These are phyloP conservation scores for Hofmannophila pseudospretella DNA, from an alignment of 2,888 invertebrate genomes.

Conservation along the genomic window DNA sequence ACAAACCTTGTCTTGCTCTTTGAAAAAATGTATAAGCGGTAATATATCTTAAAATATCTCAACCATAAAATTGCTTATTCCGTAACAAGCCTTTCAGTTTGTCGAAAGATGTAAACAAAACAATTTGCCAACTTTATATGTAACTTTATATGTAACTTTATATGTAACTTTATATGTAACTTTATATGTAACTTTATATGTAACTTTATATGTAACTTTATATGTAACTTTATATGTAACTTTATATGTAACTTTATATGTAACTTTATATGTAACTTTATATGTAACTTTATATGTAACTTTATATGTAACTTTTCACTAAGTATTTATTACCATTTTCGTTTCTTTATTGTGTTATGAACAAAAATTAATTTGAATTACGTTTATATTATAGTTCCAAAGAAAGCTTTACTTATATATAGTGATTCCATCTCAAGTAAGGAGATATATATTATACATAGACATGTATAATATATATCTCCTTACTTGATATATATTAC, in stretches of 20 bases:
- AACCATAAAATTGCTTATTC: conserved; percentile 22
- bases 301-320: conserved; percentile 33
- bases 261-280: conserved; percentile 30
- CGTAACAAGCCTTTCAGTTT: conserved; percentile 25
- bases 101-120: conserved; percentile 29
- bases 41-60: conserved; percentile 1
- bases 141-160: conserved; percentile 30
- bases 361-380: background rate
- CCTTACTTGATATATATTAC: too few relatives aligned
- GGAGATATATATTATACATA: too few relatives aligned
- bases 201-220: conserved; percentile 29
- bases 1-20: background rate
- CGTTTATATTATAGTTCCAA: background rate
- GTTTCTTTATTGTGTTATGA: conserved; percentile 28
- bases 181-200: conserved; percentile 33
- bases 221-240: conserved; percentile 31
- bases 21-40: background rate
- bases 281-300: conserved; percentile 24
- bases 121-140: conserved; percentile 27
- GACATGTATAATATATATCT: too few relatives aligned
- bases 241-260: conserved; percentile 29
- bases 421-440: too few relatives aligned
- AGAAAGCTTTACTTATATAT: too few relatives aligned
- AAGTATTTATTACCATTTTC: conserved; percentile 31
- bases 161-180: conserved; percentile 24